phyloP scores from a whole-genome alignment of 2,797 vertebrate species.

The Oryzias dopingdopingensis region DNA sequence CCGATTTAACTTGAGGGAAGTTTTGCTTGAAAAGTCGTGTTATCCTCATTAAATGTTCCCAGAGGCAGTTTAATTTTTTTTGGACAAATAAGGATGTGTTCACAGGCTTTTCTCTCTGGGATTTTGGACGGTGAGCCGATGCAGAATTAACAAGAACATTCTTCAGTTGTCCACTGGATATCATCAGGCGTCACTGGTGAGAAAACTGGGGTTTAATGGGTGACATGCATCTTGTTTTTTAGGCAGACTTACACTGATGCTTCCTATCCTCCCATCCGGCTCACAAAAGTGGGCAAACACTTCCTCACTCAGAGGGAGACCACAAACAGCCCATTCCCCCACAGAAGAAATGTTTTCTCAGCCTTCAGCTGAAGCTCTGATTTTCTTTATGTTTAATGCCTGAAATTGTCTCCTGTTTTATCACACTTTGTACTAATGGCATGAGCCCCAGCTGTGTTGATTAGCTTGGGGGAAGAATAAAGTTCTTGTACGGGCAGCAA shows the following conservation, averaged over 20 bases:
- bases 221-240: constrained; percentile 47
- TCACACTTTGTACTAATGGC: constrained; percentile 34
- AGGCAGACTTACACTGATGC: constrained; percentile 30
- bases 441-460: constrained; percentile 38
- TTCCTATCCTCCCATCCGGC: constrained; percentile 16
- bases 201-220: constrained; percentile 69
- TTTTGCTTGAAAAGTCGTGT: constrained; percentile 28
- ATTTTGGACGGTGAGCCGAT: constrained; percentile 45
- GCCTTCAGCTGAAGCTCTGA: constrained; percentile 49
- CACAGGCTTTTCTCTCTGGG: constrained; percentile 21
- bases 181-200: constrained; percentile 54
- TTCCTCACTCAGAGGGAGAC: constrained; percentile 26
- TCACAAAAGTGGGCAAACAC: constrained; percentile 32
- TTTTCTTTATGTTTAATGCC: constrained; percentile 57
- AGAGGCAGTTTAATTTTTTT: constrained; percentile 41
- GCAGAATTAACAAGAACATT: constrained; percentile 61
- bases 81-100: constrained; percentile 33
- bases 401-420: constrained; percentile 46
- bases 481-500: constrained; percentile 7
- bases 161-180: constrained; percentile 32
- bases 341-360: constrained; percentile 67
- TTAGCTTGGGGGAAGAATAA: constrained; percentile 1
- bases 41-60: constrained; percentile 53
- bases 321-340: constrained; percentile 35
- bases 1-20: neutral